These are phyloP conservation scores for Erythrocercus mccallii DNA, from an alignment of 2,113 vertebrate species.

Conservation along the genomic window DNA sequence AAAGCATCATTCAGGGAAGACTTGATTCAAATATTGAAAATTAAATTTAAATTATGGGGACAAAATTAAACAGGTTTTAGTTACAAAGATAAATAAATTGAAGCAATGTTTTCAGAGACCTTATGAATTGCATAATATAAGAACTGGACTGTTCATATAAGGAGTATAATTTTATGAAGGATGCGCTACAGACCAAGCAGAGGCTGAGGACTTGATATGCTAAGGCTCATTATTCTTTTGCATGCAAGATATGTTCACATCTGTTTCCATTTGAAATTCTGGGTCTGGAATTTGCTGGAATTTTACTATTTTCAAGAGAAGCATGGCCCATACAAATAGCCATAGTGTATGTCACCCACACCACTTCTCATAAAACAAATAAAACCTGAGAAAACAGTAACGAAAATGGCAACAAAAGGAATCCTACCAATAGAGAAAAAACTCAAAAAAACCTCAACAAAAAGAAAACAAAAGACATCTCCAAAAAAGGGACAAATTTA, in stretches of 20 bases:
- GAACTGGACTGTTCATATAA: not conserved
- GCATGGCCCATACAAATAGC: not conserved
- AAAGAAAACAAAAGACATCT: not conserved
- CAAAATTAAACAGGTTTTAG: not conserved
- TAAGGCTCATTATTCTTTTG: not conserved
- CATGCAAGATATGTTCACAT: not conserved
- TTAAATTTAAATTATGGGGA: not conserved
- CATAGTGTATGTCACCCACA: not conserved
- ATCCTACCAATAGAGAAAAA: not conserved
- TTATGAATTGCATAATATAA: not conserved
- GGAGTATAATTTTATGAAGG: not conserved
- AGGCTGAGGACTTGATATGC: not conserved
- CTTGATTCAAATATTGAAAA: not conserved
- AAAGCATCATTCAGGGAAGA: not conserved
- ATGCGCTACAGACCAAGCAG: not conserved
- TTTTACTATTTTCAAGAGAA: not conserved
- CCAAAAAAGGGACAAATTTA: not conserved
- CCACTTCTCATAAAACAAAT: not conserved
- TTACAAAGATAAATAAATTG: not conserved
- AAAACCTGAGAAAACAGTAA: not conserved
- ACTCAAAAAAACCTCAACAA: too few species aligned
- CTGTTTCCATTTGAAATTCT: not conserved
- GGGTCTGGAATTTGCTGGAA: not conserved
- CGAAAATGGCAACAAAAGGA: not conserved
- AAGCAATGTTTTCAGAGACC: not conserved